Evolutionary conservation across 2,797 vertebrate genomes (phyloP), one percentile per base, ranked within the genome.

Genomic region (Coregonus ussuriensis): DNA sequence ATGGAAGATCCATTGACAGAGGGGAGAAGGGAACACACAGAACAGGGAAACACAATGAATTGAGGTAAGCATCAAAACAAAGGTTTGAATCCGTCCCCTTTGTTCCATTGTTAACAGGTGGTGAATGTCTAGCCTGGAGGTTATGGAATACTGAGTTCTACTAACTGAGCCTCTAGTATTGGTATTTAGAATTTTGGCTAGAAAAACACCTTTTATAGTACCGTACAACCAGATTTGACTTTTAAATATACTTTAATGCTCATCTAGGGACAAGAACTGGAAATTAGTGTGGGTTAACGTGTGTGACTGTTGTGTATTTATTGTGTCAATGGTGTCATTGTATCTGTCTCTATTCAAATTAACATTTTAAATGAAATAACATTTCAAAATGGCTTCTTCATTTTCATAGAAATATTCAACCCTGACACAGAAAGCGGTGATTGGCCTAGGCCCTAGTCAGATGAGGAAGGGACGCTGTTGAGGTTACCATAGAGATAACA

Each of bases 31-130:
- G 54, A 78, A 76, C 51, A 52, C 4, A 14, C 2, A 25, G 15
- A 18, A 47, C 56, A 65, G 72, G 72, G 69, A 75, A 35, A 73
- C 37, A 56, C 56, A 18, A 62, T 76, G 81, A 77, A 75, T 1
- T 21, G 62, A 11, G 78, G 79, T 21, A 1, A 16, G 73, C 78
- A 87, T 87, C 83, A 85, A 85, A 79, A 59, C 72, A 33, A 16
- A 78, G 81, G 80, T 81, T 74, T 73, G 82, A 86, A 77, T 86
- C 63, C 47, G 59, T 72, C 35, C n/a, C 35, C 78, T 90, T 89
- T 90, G 87, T 86, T 90, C 88, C 79, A 81, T 90, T 91, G 88
- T 91, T 71, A 84, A 51, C 82, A 71, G 76, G 89, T 81, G 89
- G 89, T 90, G 86, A 4, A 80, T 88, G 87, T 88, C 87, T 79